These are phyloP conservation scores for Lerista edwardsae DNA, from an alignment of 2,797 vertebrate species.

Conservation along the genomic window DNA sequence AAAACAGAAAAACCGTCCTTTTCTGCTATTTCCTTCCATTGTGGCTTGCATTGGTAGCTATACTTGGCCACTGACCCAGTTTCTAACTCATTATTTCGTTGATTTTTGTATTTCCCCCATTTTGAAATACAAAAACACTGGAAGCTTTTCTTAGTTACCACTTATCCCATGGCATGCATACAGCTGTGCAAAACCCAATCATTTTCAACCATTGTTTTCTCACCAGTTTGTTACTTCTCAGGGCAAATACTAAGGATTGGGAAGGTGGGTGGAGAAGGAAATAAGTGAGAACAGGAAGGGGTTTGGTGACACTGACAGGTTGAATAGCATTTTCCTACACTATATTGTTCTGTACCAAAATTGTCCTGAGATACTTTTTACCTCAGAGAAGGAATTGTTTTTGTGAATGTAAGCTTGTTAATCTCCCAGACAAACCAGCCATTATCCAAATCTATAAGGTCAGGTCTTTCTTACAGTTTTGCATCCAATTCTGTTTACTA, in stretches of 20 bases:
- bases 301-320: neutral
- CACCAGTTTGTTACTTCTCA: neutral
- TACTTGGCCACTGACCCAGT: neutral
- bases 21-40: neutral
- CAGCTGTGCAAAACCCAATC: neutral
- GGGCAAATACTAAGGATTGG: neutral
- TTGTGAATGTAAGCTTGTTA: neutral
- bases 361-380: neutral
- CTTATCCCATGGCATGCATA: neutral
- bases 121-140: neutral
- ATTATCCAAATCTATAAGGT: neutral
- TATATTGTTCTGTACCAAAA: neutral
- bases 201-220: neutral
- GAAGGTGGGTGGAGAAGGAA: neutral
- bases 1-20: neutral
- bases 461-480: neutral
- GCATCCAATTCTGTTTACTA: conserved; percentile 20
- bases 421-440: neutral
- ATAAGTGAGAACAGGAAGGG: neutral
- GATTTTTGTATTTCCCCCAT: neutral
- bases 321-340: conserved; percentile 2
- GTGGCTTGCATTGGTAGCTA: neutral
- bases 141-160: neutral
- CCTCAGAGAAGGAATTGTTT: neutral
- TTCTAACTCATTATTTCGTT: neutral